Conservation (phyloP, 2,113 vertebrate species). For the Otis tarda region DNA sequence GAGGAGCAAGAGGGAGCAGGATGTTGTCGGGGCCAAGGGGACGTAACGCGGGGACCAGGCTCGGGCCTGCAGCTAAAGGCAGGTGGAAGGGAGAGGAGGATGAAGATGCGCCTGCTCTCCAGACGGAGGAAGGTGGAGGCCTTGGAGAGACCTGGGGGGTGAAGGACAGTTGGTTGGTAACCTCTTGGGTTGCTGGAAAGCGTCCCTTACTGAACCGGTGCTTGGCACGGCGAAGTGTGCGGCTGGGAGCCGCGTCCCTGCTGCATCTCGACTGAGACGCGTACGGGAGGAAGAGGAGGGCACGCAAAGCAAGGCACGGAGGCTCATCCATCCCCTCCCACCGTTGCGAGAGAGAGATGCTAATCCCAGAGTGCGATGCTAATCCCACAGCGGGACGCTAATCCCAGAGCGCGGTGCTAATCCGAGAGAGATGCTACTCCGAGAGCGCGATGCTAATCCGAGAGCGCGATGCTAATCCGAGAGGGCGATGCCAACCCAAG, state of each 20-base stretch:
- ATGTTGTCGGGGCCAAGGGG: not conserved
- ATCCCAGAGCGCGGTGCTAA: no score
- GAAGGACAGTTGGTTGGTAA: not conserved
- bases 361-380: accelerated
- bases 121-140: not conserved
- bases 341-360: no score
- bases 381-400: accelerated
- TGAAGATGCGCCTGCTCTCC: not conserved
- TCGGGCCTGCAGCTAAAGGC: not conserved
- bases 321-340: not conserved
- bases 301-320: accelerated
- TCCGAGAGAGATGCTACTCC: not conserved
- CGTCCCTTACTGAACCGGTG: not conserved
- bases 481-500: not conserved
- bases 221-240: accelerated
- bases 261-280: not conserved
- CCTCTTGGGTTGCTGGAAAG: not conserved
- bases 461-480: accelerated
- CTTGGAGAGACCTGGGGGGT: not conserved
- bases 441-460: not conserved
- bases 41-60: not conserved
- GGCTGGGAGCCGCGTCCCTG: not conserved
- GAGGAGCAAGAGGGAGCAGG: not conserved
- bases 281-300: not conserved
- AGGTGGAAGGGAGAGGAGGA: not conserved